Percentiles rank a stretch among this genome's conserved stretches.
These are phyloP conservation scores for Pterocles gutturalis DNA, from an alignment of 2,113 vertebrate species.

Conservation along the genomic window DNA sequence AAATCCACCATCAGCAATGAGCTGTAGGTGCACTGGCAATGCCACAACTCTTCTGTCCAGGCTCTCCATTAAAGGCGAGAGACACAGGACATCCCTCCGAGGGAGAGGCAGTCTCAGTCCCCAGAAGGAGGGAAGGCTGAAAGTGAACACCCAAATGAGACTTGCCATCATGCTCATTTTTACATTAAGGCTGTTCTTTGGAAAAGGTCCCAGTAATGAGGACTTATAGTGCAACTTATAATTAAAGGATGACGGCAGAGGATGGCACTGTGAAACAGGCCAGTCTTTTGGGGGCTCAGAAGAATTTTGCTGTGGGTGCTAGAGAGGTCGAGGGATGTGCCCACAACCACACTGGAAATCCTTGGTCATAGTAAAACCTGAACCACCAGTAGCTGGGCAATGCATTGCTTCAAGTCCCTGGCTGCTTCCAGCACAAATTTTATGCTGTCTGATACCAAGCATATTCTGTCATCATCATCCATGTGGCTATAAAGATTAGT, in stretches of 20 bases:
- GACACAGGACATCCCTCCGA: neutral
- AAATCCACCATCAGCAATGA: neutral
- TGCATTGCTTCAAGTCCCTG: fast-evolving
- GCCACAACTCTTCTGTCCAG: neutral
- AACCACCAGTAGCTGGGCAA: neutral
- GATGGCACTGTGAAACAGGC: neutral
- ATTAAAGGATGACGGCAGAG: fast-evolving
- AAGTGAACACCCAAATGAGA: neutral
- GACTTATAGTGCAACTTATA: neutral
- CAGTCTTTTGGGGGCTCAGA: neutral
- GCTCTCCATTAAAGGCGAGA: neutral
- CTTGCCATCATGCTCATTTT: neutral
- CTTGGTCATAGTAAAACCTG: neutral
- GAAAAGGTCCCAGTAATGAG: neutral
- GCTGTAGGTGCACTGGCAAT: neutral
- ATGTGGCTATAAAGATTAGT: neutral
- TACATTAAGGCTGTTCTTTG: neutral
- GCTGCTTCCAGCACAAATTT: neutral
- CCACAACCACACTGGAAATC: neutral
- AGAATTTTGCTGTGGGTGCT: neutral
- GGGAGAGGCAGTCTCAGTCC: neutral
- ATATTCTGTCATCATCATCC: neutral
- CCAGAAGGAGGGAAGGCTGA: neutral
- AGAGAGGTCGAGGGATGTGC: neutral
- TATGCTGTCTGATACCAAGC: neutral